Base-by-base conservation (phyloP, 2,113 vertebrate species). In the Neodontobutis hainanensis region DNA sequence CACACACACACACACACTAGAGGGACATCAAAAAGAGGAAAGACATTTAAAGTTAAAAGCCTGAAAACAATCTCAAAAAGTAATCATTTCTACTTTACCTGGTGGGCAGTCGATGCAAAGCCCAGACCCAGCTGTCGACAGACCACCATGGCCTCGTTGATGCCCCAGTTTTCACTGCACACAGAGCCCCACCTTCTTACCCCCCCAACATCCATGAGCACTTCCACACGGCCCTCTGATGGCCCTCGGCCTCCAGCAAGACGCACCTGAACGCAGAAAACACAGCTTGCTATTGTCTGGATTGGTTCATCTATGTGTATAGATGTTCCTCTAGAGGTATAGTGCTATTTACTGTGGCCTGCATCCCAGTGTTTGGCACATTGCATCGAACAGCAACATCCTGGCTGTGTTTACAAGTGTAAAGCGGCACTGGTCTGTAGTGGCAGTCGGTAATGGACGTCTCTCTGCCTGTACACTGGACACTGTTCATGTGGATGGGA, bases 151-250 rank as follows among this genome's bases (percentile, higher is more conserved):
- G 97, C 97, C 85, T 99, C 97, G 0, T 86, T 94, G 70, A 98
- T 92, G 4, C 95, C 94, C 96, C 96, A 99, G 88, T 94, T 95
- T n/a, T 96, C 94, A 1, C 96, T 95, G 19, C 97, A 99, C 62
- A 99, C 86, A 0, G 94, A 16, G 0, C 97, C 97, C 97, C 97
- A 99, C 34, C 86, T 94, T 55, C 16, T 92, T 15, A 7, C 79
- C 0, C 94, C 95, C 2, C 92, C 90, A 58, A 91, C 87, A 0
- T 94, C 93, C 81, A 95, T 90, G 90, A 94, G 90, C 56, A 98
- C 94, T 80, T 99, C 97, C 79, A 99, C 95, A 4, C 95, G 92
- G 0, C 97, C 97, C 72, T 99, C 96, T 5, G 89, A 75, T 0
- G 83, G 47, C 68, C 88, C 94, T 53, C 95, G 92, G 4, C 97